Base-by-base conservation (phyloP, 30 jellyfish, hydroid and myxozoan species). In the Catostylus mosaicus region DNA sequence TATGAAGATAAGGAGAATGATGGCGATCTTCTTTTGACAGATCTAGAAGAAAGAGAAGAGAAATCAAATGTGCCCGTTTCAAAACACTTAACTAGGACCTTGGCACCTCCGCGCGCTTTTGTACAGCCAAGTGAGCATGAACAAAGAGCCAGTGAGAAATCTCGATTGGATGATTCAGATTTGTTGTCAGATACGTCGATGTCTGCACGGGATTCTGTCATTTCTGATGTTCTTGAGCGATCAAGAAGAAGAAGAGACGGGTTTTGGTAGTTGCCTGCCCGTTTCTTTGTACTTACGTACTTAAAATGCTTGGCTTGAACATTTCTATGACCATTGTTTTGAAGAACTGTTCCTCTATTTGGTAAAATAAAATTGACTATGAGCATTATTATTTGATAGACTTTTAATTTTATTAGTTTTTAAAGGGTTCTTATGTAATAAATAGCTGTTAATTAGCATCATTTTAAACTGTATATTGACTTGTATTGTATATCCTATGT, bases 141-240 rank as follows among this genome's bases (percentile, higher is more conserved):
- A 22, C 73, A 52, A 22, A 61, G 47, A 20, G 75, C 40, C 22
- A 51, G 32, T 1, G 75, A 59, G 63, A 35, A 22, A 31, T 29
- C 9, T 12, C 23, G 29, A 29, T 18, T 51, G 56, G 86, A 66
- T 69, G 85, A 86, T 33, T 48, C 73, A 26, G 96, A 77, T 26
- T 3, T 52, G 45, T 37, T 72, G 67, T 86, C 96, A 23, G 89
- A 76, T 43, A 43, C 96, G 18, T 86, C 96, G 27, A 63, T 86
- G 83, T 86, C 96, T 7, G 96, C 96, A 16, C 54, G 96, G 26
- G 87, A 48, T 34, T 75, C 96, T 14, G 81, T 86, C 22, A 86
- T 86, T 19, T 86, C 96, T 14, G 96, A 76, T 75, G 89, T 86
- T 23, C 75, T 74, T 0, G 86, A 86, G 22, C 84, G 96, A 23